Base-by-base conservation (phyloP, 2,888 invertebrate genomes). In the Laothoe populi region DNA sequence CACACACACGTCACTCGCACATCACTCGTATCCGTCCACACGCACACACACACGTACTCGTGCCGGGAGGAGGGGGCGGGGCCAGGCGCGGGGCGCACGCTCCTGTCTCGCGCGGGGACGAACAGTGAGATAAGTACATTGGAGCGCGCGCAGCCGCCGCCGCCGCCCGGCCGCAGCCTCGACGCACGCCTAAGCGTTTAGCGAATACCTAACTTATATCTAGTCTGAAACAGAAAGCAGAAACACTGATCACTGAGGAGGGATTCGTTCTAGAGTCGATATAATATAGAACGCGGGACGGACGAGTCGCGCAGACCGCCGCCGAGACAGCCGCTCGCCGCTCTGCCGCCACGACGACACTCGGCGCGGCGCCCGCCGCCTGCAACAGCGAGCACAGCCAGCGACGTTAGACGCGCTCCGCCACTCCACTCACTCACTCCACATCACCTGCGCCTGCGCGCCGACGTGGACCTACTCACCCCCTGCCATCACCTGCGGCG, bases 221-320 rank as follows among this genome's bases (percentile, higher is more conserved):
- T 90, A 90, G 88, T 70, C 90, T 91, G 90, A 84, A 91, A 91
- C 90, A 91, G 90, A 91, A 91, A 91, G 90, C 90, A 91, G 89
- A 91, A 83, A 87, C 84, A 82, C 83, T 81, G 85, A 90, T 90
- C 88, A 90, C 90, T 90, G 84, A 84, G 86, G 72, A 73, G 66
- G 64, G 78, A 74, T 66, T 74, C 78, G 72, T 79, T 82, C 61
- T 70, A 60, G 67, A 82, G 81, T 63, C 76, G 81, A 13, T 82
- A 82, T 66, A n/a, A n/a, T n/a, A 13, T 10, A 13, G 78, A 80
- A 66, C 63, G 79, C 49, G 69, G 77, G 45, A 74, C 65, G 65
- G 68, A 63, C 64, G 68, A 66, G 57, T 60, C 66, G 60, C 19
- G 44, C 60, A 24, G 48, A 57, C 48, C 31, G 5, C 13, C 2